Base-by-base conservation (phyloP, 2,113 vertebrate species). In the Polypterus senegalus region DNA sequence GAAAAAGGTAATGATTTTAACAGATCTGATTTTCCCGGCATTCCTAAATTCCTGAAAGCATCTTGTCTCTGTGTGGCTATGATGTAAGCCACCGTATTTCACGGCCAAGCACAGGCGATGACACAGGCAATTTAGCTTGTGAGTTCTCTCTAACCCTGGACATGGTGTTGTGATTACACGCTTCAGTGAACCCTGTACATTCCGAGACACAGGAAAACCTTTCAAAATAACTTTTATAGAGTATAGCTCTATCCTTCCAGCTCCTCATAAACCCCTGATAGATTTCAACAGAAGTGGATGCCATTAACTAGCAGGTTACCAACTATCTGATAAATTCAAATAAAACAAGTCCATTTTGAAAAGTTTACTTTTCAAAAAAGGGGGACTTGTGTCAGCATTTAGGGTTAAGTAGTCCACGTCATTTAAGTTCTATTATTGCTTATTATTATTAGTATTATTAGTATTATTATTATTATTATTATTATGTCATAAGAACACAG, bases 71-170 rank as follows among this genome's bases (percentile, higher is more conserved):
- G 72, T 68, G 76, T 73, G 68, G 70, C 69, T 73, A 79, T 85
- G 82, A 84, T 81, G 81, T 83, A 73, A 80, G 79, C 77, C 83
- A 77, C 83, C 73, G 80, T 89, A 86, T 90, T 91, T 93, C 84
- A 89, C 73, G 65, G 83, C 77, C 74, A 82, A 79, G 75, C 83
- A 71, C 76, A 79, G 77, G 89, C 60, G 87, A 88, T 91, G 91
- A 94, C 88, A 92, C 67, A 78, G 84, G 83, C 87, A 91, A 90
- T 93, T 94, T 92, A 88, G 86, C 83, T 81, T 84, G 85, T 83
- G 82, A 88, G 89, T 90, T 89, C 80, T 84, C 83, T 83, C 72
- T 79, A 83, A 83, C 76, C 65, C 76, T 79, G 78, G 86, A 89
- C 85, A 89, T 83, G 86, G 87, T 88, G 83, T 84, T 87, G 81